Evolutionary conservation across 2,797 vertebrate species (phyloP), one percentile per base, ranked within the genome.

Genomic region (Distichodus sexfasciatus): DNA sequence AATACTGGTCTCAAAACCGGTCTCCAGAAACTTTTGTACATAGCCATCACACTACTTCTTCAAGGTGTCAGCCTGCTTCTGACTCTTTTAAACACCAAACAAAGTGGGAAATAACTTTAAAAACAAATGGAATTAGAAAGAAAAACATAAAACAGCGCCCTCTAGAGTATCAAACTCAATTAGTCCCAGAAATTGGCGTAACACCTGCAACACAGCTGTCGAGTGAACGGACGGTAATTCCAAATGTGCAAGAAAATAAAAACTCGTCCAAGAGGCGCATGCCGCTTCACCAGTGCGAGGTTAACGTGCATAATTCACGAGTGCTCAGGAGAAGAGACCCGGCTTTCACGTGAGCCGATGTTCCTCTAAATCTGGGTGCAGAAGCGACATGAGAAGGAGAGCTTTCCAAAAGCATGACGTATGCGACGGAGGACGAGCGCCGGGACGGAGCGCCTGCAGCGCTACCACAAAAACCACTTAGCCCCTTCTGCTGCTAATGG

Each of bases 401-500:
- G 54, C n/a, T n/a, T 62, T 64, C 69, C 48, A 48, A 60, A 26
- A 7, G 36, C 47, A 66, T 70, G 62, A 75, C 62, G 76, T 74
- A 80, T 84, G 78, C 84, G 79, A 82, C n/a, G 82, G 66, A 78
- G 77, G 76, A 72, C 63, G 46, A 67, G 80, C 76, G 75, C 76
- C 60, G 60, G 71, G 76, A 80, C 84, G 83, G 43, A 84, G 85
- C 80, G 79, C 73, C 77, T 76, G 80, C 77, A 81, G 78, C 82
- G 85, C 82, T 86, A 89, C 88, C 85, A 86, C 86, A 86, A 84
- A 90, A 91, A 87, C 81, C 87, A 91, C 88, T 90, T 85, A 89
- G 87, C 84, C 85, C 72, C 74, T 69, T 78, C 77, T 84, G 83
- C 48, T 75, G 74, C 85, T 90, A 87, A 91, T 89, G 87, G 81